These are phyloP conservation scores for Coelogynopora nodosa DNA, from an alignment of 2,888 invertebrate species.

Conservation along the genomic window DNA sequence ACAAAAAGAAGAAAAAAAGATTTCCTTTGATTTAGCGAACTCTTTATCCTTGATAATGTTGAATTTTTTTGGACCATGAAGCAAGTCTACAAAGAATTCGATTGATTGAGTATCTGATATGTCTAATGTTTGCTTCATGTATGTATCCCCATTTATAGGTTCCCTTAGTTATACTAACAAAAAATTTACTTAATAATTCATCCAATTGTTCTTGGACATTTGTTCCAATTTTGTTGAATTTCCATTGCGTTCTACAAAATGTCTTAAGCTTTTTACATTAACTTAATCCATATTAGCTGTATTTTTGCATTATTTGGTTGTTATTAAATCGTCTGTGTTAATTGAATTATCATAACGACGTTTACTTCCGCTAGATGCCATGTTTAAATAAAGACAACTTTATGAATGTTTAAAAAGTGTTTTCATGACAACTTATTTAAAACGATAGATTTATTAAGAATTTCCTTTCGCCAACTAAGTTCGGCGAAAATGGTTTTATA, in stretches of 20 bases:
- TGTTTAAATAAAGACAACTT: conserved; percentile 22
- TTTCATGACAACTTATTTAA: conserved; percentile 26
- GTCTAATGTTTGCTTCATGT: not conserved
- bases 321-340: conserved; percentile 28
- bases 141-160: conserved; percentile 3
- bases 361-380: conserved; percentile 25
- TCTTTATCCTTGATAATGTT: conserved; percentile 23
- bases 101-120: conserved; percentile 22
- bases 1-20: conserved; percentile 14
- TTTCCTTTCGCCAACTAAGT: too few species aligned
- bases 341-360: conserved; percentile 20
- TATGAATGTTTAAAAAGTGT: conserved; percentile 18
- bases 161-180: conserved; percentile 15
- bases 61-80: conserved; percentile 26
- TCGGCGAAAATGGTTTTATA: too few species aligned
- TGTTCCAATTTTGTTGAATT: conserved; percentile 17
- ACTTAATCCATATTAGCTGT: conserved; percentile 27
- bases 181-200: conserved; percentile 15
- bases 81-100: conserved; percentile 15
- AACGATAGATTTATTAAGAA: conserved; percentile 3
- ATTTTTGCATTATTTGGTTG: conserved; percentile 3
- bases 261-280: conserved; percentile 31
- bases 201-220: conserved; percentile 25
- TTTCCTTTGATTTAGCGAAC: conserved; percentile 14
- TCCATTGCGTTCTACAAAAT: conserved; percentile 10